Conservation (phyloP, 2,113 vertebrate species). For the Haplochromis burtoni region DNA sequence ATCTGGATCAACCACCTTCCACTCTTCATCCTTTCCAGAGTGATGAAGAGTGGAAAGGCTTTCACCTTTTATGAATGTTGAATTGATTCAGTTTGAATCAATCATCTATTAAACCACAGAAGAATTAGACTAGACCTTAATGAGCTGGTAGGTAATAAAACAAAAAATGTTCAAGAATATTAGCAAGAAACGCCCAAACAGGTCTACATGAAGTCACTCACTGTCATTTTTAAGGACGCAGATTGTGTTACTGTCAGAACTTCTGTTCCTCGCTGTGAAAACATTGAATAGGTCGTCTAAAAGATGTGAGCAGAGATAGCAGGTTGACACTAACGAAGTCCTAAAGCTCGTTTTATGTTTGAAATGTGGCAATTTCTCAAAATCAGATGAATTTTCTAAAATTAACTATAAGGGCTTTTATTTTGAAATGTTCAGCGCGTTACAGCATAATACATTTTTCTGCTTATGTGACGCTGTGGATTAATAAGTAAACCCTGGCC, state of each 20-base stretch:
- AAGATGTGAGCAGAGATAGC: not conserved
- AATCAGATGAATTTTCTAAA: not conserved
- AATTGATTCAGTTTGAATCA: not conserved
- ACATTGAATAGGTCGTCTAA: not conserved
- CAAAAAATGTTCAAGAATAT: accelerated
- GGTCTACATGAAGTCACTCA: accelerated
- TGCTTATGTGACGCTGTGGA: not conserved
- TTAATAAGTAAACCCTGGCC: not conserved
- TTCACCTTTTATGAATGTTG: not conserved
- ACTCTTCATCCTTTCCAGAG: not conserved
- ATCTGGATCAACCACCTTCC: not conserved
- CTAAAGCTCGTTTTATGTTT: accelerated
- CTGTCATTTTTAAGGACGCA: not conserved
- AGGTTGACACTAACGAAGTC: not conserved
- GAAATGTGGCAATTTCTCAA: not conserved
- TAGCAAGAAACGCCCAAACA: not conserved
- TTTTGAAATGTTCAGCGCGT: not conserved
- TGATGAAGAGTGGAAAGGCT: not conserved
- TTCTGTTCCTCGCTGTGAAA: not conserved
- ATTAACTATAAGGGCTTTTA: not conserved
- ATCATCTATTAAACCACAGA: not conserved
- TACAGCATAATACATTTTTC: not conserved
- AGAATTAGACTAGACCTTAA: not conserved
- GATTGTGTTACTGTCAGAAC: not conserved
- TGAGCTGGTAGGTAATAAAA: not conserved